Conservation (phyloP, 2,888 invertebrate genomes). For the Lochmaea crataegi region DNA sequence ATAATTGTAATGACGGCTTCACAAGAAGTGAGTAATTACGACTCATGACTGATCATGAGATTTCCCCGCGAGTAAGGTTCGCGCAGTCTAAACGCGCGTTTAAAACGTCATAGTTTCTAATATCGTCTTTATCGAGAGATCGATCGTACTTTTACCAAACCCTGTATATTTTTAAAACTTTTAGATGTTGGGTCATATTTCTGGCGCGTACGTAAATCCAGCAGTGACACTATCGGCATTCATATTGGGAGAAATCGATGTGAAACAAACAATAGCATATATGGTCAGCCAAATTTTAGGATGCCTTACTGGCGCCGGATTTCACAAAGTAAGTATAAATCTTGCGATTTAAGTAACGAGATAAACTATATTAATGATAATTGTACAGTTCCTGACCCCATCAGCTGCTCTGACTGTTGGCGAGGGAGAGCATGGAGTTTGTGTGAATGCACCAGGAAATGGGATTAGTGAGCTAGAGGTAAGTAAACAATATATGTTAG, state of each 20-base stretch:
- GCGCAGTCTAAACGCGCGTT: too few relatives aligned
- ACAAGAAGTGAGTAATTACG: too few relatives aligned
- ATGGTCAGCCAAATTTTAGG: conserved; percentile 74
- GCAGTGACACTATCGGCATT: conserved; percentile 76
- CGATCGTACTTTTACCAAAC: too few relatives aligned
- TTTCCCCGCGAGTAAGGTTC: too few relatives aligned
- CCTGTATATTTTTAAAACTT: conserved; percentile 46
- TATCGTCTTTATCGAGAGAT: too few relatives aligned
- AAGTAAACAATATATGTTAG: conserved; percentile 15
- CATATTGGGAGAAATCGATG: conserved; percentile 69
- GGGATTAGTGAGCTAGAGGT: conserved; percentile 53
- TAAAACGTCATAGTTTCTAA: too few relatives aligned
- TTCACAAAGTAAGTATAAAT: conserved; percentile 66
- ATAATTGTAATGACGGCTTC: too few relatives aligned
- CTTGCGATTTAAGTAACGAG: conserved; percentile 18
- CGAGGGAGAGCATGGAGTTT: conserved; percentile 47
- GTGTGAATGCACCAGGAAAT: conserved; percentile 52
- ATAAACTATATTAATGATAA: conserved; percentile 13
- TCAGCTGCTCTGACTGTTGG: neutral
- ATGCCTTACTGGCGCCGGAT: conserved; percentile 74
- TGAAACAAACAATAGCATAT: conserved; percentile 71
- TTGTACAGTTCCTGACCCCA: conserved; percentile 26
- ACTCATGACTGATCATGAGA: too few relatives aligned
- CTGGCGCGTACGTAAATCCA: conserved; percentile 84
- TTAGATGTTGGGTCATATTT: conserved; percentile 79